A percentile compares a stretch with the other conserved stretches of the same genome.
Evolutionary conservation across 2,888 invertebrate genomes (phyloP).

Genomic region (Troglohyphantes excavatus): DNA sequence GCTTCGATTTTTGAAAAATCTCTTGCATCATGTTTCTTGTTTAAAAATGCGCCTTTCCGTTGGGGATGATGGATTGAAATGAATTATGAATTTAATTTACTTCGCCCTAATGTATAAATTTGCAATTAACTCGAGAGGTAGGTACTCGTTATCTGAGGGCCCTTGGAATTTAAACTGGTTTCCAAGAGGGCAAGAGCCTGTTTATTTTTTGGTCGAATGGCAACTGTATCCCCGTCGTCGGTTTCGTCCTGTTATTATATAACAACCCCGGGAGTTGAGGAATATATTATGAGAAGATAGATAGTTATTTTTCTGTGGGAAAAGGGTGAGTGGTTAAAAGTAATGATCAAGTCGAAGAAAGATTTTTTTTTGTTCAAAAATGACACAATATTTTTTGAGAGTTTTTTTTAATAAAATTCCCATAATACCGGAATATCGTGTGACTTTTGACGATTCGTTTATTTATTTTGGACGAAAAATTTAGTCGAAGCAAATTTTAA

Average conservation of each 20-base stretch:
- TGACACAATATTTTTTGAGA: too few relatives aligned
- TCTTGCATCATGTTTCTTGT: too few relatives aligned
- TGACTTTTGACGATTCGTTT: too few relatives aligned
- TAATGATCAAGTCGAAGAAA: too few relatives aligned
- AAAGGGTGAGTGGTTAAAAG: too few relatives aligned
- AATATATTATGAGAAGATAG: too few relatives aligned
- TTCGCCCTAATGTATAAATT: slow-evolving; percentile 66
- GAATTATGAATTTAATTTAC: slow-evolving; percentile 75
- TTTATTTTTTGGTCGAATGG: slow-evolving; percentile 25
- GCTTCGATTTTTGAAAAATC: slow-evolving; percentile 41
- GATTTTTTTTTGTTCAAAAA: too few relatives aligned
- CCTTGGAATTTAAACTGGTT: slow-evolving; percentile 64
- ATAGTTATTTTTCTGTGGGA: too few relatives aligned
- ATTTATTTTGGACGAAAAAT: too few relatives aligned
- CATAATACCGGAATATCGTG: too few relatives aligned
- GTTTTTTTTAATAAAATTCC: too few relatives aligned
- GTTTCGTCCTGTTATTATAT: neutral
- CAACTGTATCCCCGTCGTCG: slow-evolving; percentile 18
- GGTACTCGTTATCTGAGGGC: slow-evolving; percentile 47
- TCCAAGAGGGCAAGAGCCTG: slow-evolving; percentile 42
- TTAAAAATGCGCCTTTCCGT: slow-evolving; percentile 17
- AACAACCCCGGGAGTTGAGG: neutral
- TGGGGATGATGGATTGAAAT: slow-evolving; percentile 57
- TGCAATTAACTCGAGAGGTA: slow-evolving; percentile 54
- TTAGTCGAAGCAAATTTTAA: too few relatives aligned